A percentile compares a stretch with the other conserved stretches of the same genome.
These are phyloP conservation scores for Pelosia muscerda DNA, from an alignment of 2,888 invertebrate species.

Conservation along the genomic window DNA sequence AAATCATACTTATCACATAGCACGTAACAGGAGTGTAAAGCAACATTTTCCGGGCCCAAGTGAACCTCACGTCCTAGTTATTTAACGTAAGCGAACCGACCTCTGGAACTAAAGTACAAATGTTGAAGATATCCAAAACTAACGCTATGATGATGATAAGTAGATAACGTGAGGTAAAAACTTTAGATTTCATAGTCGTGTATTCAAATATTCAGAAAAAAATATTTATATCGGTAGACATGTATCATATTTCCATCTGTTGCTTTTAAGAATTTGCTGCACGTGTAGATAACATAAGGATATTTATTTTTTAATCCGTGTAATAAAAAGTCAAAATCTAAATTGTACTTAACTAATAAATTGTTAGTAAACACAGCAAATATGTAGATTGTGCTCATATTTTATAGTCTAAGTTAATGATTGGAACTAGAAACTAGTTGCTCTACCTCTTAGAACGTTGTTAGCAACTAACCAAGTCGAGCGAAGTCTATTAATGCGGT, in stretches of 20 bases:
- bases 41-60: too few relatives aligned
- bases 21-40: background rate
- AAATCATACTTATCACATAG: background rate
- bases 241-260: background rate
- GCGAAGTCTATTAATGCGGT: constrained; percentile 35
- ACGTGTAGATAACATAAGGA: background rate
- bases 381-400: constrained; percentile 2
- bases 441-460: constrained; percentile 27
- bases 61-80: too few relatives aligned
- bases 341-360: background rate
- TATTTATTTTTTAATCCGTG: background rate
- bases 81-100: background rate
- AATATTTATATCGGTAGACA: background rate
- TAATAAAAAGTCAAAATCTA: background rate
- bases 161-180: background rate
- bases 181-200: background rate
- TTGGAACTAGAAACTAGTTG: constrained; percentile 44
- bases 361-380: background rate
- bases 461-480: constrained; percentile 18
- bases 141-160: background rate
- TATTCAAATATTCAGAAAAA: background rate
- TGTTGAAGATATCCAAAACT: background rate
- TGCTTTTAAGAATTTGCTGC: background rate
- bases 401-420: constrained; percentile 40
- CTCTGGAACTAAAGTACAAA: background rate